Base-by-base conservation (phyloP, 2,797 vertebrate species). In the Coregonus suidteri region DNA sequence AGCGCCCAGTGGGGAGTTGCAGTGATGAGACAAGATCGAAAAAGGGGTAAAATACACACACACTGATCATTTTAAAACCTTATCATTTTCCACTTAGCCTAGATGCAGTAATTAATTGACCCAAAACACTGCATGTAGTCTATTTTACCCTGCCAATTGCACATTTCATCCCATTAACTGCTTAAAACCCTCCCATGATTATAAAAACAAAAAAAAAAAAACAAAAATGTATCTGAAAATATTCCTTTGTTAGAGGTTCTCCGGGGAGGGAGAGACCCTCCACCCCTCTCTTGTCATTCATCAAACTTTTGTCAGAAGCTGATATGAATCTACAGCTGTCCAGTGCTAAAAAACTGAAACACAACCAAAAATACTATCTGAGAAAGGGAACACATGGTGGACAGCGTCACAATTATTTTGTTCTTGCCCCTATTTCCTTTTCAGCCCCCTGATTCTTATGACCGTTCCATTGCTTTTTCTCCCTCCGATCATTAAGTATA, bases 281-380 rank as follows among this genome's bases (percentile, higher is more conserved):
- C 91, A 92, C 47, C 84, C 74, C 79, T 71, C 78, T 82, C 84
- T 73, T 66, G 81, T 93, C 92, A 35, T 77, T 94, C 91, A 81
- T 85, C 90, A 73, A n/a, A n/a, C 83, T 81, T 67, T 35, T 82
- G 84, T 91, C 89, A 88, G 84, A 86, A 84, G 87, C 82, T 75
- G 79, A 87, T 86, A 89, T 93, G 85, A 89, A 90, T 93, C 85
- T 87, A 84, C 92, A 93, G 91, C 91, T 94, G 92, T 87, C 88
- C 77, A 11, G 34, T 77, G 81, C 84, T 88, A 77, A 81, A 82
- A 82, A n/a, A n/a, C n/a, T 88, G 74, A 79, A 81, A 81, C 75
- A 71, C 76, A 84, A 51, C 56, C 80, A 72, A 70, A 62, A 35
- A 69, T 31, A 81, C 73, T 71, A 77, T 76, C 85, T 82, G 82